A percentile compares a stretch with the other conserved stretches of the same genome.
phyloP scores from a whole-genome alignment of 1,140 invertebrate genomes.

The Ceratosolen fusciceps region DNA sequence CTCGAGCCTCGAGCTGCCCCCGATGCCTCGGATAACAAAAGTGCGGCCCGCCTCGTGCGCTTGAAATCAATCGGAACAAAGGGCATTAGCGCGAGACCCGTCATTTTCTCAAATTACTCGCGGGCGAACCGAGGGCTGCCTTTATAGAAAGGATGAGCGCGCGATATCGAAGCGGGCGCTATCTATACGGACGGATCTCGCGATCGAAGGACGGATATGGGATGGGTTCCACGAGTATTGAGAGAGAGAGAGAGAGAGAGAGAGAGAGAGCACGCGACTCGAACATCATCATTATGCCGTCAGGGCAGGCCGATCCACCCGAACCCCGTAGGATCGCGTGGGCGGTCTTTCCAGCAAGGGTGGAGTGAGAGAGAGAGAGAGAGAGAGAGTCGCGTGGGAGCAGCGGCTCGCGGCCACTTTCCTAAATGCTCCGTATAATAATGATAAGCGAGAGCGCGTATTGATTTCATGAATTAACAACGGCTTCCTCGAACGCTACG shows the following conservation, averaged over 20 bases:
- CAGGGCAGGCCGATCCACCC: neutral
- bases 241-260: conserved; percentile 3
- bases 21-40: neutral
- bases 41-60: neutral
- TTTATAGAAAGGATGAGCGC: neutral
- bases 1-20: no score
- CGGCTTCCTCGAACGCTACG: no score
- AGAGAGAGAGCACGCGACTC: neutral
- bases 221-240: no score
- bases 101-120: conserved; percentile 6
- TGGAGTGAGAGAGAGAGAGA: no score
- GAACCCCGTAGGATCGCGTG: conserved; percentile 2
- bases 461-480: no score
- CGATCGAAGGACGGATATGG: no score
- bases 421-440: no score
- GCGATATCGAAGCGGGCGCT: neutral
- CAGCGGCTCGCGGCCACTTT: neutral
- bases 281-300: conserved; percentile 8
- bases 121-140: neutral
- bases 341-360: neutral
- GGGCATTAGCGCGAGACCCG: neutral
- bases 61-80: conserved; percentile 9
- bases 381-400: neutral
- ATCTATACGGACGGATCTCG: neutral
- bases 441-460: no score